Base-by-base conservation (phyloP, 2,797 vertebrate genomes). In the Acanthurus tractus region DNA sequence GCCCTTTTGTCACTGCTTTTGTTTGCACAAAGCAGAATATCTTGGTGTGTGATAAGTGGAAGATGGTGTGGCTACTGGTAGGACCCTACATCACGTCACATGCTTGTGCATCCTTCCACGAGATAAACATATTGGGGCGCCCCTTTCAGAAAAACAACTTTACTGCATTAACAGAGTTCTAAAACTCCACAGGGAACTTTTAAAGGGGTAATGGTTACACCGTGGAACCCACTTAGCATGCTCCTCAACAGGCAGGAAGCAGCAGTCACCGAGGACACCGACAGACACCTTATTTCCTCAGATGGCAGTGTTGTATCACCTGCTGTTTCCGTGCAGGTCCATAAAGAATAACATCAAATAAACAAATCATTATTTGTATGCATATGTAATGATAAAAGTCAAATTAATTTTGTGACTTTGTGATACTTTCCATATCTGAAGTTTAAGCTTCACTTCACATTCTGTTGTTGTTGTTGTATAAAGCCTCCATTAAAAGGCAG, bases 401-500 rank as follows among this genome's bases (percentile, higher is more conserved):
- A 45, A 59, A 50, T 64, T 2, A 6, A 52, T 63, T 45, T 49
- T 29, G 29, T 15, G 38, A 45, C 25, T 38, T 15, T 14, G 22
- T 49, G 29, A 55, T 29, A 29, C 29, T 23, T 36, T 53, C 12
- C 14, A 44, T 6, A 25, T 50, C 64, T 55, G 15, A 40, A 23
- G 4, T 42, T 44, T 40, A 12, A 18, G 4, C 11, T 40, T 54
- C 3, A 40, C 4, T 20, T 68, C 22, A n/a, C 3, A 38, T 38
- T n/a, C 6, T 22, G 40, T 44, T 42, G 4, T 10, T 42, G 4
- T 10, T 52, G 34, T 48, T 44, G 23, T 15, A 44, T 18, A 38
- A 52, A 63, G 46, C n/a, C 46, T 70, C 15, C 13, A 23, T 70
- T 58, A 63, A 73, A 50, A 72, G 7, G 25, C 38, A 52, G 25